Evolutionary conservation across 2,797 vertebrate genomes (phyloP).

Genomic region (Emydoidea blandingii): DNA sequence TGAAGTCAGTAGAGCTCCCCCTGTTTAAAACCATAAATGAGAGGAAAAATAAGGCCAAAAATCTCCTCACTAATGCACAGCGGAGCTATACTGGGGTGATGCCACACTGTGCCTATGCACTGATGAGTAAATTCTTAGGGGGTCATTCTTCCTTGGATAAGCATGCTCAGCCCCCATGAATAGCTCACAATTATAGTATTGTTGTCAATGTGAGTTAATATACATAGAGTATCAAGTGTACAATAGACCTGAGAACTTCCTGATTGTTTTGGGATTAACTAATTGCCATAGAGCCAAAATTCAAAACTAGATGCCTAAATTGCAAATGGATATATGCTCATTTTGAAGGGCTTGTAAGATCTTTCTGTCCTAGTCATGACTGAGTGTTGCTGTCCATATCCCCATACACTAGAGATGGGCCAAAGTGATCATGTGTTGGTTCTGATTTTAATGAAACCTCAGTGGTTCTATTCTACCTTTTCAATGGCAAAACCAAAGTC

Average conservation of each 20-base stretch:
- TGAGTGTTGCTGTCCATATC: not conserved
- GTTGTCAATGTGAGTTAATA: constrained; percentile 38
- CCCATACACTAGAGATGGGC: not conserved
- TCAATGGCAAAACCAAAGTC: not conserved
- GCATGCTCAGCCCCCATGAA: constrained; percentile 55
- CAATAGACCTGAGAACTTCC: not conserved
- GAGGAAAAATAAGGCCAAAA: not conserved
- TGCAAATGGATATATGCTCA: not conserved
- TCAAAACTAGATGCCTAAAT: not conserved
- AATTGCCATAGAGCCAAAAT: not conserved
- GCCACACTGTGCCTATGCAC: constrained; percentile 54
- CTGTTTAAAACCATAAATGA: not conserved
- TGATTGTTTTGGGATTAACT: not conserved
- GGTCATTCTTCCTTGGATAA: constrained; percentile 14
- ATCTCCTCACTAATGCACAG: constrained; percentile 31
- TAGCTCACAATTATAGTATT: constrained; percentile 39
- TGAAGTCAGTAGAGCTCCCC: not conserved
- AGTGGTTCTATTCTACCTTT: constrained; percentile 2
- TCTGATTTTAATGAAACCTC: not conserved
- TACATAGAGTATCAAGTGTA: constrained; percentile 16
- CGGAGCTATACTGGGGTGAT: constrained; percentile 26
- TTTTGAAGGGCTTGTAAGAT: not conserved
- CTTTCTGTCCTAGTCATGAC: not conserved
- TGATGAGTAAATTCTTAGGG: constrained; percentile 46
- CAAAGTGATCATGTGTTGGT: not conserved